phyloP scores from a whole-genome alignment of 2,113 vertebrate genomes.

The Microcebus murinus region DNA sequence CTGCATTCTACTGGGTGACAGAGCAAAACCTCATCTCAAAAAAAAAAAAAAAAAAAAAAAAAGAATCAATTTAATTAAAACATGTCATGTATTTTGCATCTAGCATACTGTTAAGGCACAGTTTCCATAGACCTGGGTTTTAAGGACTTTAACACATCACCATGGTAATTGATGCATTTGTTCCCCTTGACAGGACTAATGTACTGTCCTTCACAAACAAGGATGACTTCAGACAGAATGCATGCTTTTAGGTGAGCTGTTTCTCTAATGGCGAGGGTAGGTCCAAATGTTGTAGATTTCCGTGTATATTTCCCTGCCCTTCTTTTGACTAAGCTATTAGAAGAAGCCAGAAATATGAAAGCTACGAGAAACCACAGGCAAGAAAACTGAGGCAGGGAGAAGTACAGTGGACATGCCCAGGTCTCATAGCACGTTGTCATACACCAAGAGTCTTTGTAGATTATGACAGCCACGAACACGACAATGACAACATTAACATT shows the following conservation, averaged over 20 bases:
- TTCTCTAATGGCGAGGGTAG: background rate
- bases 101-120: background rate
- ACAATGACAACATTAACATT: background rate
- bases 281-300: background rate
- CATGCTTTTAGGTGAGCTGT: constrained; percentile 19
- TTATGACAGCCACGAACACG: background rate
- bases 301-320: background rate
- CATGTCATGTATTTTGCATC: background rate
- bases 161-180: constrained; percentile 23
- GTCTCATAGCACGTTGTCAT: too few species aligned
- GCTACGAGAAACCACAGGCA: background rate
- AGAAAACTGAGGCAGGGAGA: background rate
- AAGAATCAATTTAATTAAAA: constrained; percentile 39
- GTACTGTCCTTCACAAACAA: background rate
- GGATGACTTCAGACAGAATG: background rate
- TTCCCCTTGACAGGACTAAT: constrained; percentile 32
- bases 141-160: background rate
- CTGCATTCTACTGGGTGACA: too few species aligned
- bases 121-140: background rate
- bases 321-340: background rate
- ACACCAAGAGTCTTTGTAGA: background rate
- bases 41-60: too few species aligned
- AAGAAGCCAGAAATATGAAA: background rate
- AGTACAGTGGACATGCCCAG: background rate
- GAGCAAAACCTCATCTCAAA: too few species aligned